Base-by-base conservation (phyloP, 2,113 vertebrate species). In the Hepsetus odoe region DNA sequence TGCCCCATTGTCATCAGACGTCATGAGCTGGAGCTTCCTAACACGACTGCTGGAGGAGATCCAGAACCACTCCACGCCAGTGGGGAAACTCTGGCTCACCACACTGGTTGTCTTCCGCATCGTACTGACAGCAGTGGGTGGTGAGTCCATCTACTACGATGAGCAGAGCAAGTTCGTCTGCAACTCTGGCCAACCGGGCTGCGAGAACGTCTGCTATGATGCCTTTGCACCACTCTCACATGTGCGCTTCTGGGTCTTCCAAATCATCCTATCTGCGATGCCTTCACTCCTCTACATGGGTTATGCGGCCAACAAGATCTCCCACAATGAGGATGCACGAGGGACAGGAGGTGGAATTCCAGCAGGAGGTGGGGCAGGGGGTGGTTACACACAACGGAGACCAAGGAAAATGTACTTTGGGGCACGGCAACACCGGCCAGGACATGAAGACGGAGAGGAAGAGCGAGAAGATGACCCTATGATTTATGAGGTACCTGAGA, bases 11-110 rank as follows among this genome's bases (percentile, higher is more conserved):
- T 92, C 91, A 89, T 91, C 90, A 86, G 90, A 88, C 96, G 94
- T 92, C 92, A 99, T 99, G 98, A 99, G 97, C 88, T 99, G 98
- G 98, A 98, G 96, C 92, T 99, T 99, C 90, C 94, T 99, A 92
- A 99, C 97, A 28, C 96, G 97, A 80, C 93, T 99, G 87, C 92
- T 99, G 87, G 97, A 99, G 91, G 98, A 99, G 92, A 98, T 99
- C 92, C 97, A 99, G 95, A 97, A 99, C 90, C 98, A 99, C 85
- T 99, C 98, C 76, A 99, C 98, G 20, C 98, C 99, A 79, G 97
- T 99, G 82, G 97, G 98, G 89, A 99, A 99, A 90, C 96, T 99
- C 92, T 99, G 98, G 97, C 94, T 99, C 92, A 96, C 96, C 0
- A 93, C 96, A 71, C 84, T 99, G 87, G 96, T 99, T 30, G 95